phyloP scores from a whole-genome alignment of 1,140 invertebrate species.

The Ditylenchus dipsaci region DNA sequence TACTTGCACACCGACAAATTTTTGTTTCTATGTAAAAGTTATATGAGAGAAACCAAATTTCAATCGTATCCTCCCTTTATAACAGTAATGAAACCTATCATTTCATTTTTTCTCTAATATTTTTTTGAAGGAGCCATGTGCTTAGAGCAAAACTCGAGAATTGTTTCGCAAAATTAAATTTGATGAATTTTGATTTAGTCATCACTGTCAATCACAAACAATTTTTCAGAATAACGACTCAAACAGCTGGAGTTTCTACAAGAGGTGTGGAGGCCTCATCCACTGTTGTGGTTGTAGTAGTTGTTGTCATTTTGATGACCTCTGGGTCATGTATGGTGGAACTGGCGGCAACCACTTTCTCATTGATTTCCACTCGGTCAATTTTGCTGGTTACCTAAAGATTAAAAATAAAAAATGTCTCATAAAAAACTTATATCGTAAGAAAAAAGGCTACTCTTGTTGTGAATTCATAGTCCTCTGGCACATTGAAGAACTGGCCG shows the following conservation, averaged over 20 bases:
- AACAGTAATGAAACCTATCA: too few relatives aligned
- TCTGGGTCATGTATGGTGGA: neutral
- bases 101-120: too few relatives aligned
- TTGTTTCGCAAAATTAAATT: too few relatives aligned
- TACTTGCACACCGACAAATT: too few relatives aligned
- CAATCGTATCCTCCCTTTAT: too few relatives aligned
- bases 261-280: neutral
- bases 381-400: conserved; percentile 20
- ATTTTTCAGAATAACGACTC: neutral
- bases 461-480: conserved; percentile 56
- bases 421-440: neutral
- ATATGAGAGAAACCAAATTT: too few relatives aligned
- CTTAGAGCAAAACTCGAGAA: too few relatives aligned
- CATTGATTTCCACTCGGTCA: conserved; percentile 22
- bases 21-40: too few relatives aligned
- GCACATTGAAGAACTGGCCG: conserved; percentile 53
- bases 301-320: neutral
- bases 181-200: too few relatives aligned
- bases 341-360: neutral
- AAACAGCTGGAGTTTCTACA: neutral
- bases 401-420: neutral
- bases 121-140: too few relatives aligned
- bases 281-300: neutral
- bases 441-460: conserved; percentile 34
- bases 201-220: too few relatives aligned